phyloP scores from a whole-genome alignment of 2,113 vertebrate species.

The Ammodytes marinus region DNA sequence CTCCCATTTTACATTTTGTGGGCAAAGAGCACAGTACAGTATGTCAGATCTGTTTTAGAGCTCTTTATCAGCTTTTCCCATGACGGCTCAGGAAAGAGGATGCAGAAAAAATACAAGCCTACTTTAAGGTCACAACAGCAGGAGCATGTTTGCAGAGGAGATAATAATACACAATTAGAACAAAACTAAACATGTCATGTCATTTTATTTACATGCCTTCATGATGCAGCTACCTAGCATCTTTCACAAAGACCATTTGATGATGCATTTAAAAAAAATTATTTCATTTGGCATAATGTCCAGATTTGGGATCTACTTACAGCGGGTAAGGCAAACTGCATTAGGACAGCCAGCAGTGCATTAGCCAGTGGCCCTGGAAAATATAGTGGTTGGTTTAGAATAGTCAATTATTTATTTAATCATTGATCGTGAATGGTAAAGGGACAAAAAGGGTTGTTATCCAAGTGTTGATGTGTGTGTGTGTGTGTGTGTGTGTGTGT shows the following conservation, averaged over 20 bases:
- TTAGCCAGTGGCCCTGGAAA: background rate
- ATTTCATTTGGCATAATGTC: background rate
- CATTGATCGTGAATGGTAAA: background rate
- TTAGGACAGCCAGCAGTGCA: background rate
- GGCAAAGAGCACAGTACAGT: background rate
- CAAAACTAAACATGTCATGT: too few relatives aligned
- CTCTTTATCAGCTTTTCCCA: background rate
- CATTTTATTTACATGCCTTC: background rate
- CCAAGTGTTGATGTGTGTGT: conserved; percentile 37
- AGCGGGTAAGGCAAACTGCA: background rate
- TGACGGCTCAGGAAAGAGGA: background rate
- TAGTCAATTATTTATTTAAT: background rate
- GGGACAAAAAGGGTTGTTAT: background rate
- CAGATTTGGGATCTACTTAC: background rate
- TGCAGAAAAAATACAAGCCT: background rate
- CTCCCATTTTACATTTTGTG: background rate
- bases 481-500: conserved; percentile 33
- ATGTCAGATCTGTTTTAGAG: background rate
- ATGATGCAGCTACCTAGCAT: background rate
- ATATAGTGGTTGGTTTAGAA: background rate
- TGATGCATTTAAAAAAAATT: background rate
- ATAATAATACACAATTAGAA: too few relatives aligned
- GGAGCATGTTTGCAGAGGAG: background rate
- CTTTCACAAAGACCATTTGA: background rate
- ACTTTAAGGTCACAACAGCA: background rate